A percentile compares a stretch with the other conserved stretches of the same genome.
These are phyloP conservation scores for Xestia c-nigrum DNA, from an alignment of 2,888 invertebrate genomes.

Conservation along the genomic window DNA sequence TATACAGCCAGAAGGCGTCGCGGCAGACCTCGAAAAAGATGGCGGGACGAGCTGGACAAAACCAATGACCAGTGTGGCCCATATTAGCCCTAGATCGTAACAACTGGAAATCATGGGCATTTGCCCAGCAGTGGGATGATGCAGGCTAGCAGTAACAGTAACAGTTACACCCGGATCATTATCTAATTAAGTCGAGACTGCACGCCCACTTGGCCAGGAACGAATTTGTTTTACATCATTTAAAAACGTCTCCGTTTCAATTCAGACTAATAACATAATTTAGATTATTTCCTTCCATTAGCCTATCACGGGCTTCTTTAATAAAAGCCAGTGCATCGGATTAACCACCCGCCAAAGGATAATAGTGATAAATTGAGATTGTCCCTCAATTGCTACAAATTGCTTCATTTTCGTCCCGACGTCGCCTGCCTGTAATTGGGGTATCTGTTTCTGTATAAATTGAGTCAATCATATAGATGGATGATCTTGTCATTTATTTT, in stretches of 20 bases:
- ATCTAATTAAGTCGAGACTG: neutral
- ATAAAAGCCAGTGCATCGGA: slow-evolving; percentile 40
- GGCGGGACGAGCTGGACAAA: too few species aligned
- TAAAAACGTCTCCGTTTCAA: slow-evolving; percentile 22
- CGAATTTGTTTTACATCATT: slow-evolving; percentile 13
- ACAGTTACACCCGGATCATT: neutral
- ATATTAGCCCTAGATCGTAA: too few species aligned
- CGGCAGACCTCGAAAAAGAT: too few species aligned
- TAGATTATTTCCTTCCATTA: slow-evolving; percentile 52
- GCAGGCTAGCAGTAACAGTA: too few species aligned
- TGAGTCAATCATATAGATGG: slow-evolving; percentile 47
- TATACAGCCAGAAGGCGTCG: too few species aligned
- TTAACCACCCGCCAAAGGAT: slow-evolving; percentile 66
- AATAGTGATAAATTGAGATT: slow-evolving; percentile 78
- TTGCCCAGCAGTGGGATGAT: too few species aligned
- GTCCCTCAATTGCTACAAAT: slow-evolving; percentile 84
- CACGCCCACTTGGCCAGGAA: neutral
- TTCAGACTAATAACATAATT: slow-evolving; percentile 48
- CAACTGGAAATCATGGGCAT: too few species aligned
- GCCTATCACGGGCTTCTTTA: slow-evolving; percentile 43
- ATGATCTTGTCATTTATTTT: slow-evolving; percentile 60
- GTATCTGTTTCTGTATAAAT: slow-evolving; percentile 64
- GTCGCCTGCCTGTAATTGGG: slow-evolving; percentile 75
- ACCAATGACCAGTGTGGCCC: too few species aligned
- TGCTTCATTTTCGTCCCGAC: slow-evolving; percentile 80